phyloP scores from a whole-genome alignment of 2,113 vertebrate genomes.

The Zeus faber region DNA sequence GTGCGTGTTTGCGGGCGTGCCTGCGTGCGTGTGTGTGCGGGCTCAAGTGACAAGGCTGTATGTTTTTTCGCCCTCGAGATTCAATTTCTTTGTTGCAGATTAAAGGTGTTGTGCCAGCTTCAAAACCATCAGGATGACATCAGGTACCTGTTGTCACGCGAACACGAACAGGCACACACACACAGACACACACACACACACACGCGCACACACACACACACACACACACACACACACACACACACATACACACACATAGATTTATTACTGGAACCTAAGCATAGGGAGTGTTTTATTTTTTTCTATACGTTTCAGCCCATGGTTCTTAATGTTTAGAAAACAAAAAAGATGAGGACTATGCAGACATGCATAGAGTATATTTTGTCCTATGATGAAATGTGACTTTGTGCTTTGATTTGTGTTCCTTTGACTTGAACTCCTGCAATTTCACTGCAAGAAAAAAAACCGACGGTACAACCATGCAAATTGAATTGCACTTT shows the following conservation, averaged over 20 bases:
- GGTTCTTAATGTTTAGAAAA: too few species aligned
- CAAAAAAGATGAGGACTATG: too few species aligned
- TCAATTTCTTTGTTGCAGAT: constrained; percentile 45
- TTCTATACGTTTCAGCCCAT: too few species aligned
- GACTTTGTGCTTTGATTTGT: too few species aligned
- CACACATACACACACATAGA: not conserved
- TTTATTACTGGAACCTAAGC: not conserved
- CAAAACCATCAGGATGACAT: constrained; percentile 24
- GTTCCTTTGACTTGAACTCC: too few species aligned
- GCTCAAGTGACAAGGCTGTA: constrained; percentile 32
- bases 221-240: not conserved
- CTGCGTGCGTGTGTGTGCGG: constrained; percentile 9
- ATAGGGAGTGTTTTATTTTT: too few species aligned
- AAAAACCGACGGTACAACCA: too few species aligned
- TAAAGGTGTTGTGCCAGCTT: constrained; percentile 32
- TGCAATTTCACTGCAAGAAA: too few species aligned
- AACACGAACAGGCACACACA: constrained; percentile 1
- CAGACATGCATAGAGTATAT: too few species aligned
- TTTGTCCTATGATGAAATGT: too few species aligned
- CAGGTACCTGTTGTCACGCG: constrained; percentile 1
- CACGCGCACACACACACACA: not conserved
- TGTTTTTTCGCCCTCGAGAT: constrained; percentile 40
- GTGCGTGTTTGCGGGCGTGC: not conserved
- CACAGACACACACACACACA: constrained; percentile 3
- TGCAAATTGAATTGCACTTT: too few species aligned